Base-by-base conservation (phyloP, 2,113 vertebrate species). In the Isurus oxyrinchus region DNA sequence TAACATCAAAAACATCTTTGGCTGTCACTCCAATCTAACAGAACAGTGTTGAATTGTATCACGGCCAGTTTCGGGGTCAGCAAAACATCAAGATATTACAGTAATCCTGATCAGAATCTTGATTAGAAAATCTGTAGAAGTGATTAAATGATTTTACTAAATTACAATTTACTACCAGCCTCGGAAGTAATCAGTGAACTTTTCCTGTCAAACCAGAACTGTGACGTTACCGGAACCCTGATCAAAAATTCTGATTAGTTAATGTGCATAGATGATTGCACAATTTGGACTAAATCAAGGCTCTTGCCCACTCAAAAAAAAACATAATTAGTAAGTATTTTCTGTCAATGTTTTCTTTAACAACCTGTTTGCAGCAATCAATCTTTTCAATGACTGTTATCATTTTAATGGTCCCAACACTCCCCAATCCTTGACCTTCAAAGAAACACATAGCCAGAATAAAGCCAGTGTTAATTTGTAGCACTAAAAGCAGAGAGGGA, bases 121-220 rank as follows among this genome's bases (percentile, higher is more conserved):
- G 61, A 61, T 91, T 91, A 91, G 55, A 61, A 91, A 91, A 91
- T 31, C 88, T 59, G 31, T 35, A 59, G 55, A 95, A 49, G 27
- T 95, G 94, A 95, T 95, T 95, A 95, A 95, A 95, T 72, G 13
- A 95, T 95, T 95, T 95, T 72, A 55, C 23, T 76, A 72, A 95
- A 95, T 95, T 53, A 95, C 94, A 95, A 72, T 66, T 55, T 95
- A 6, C 40, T 55, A 55, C 6, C 67, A 31, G 25, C 13, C 44
- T 55, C 94, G 35, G 66, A 55, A 95, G 49, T 95, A 95, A 95
- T 95, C 94, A 95, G 94, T 95, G 94, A 55, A 44, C 67, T 72
- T 53, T 93, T 53, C 94, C 94, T 95, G 44, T 55, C 94, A 95
- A 55, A 27, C 13, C 66, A 72, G 49, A 95, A 72, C 55, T 72